phyloP scores from a whole-genome alignment of 2,888 invertebrate species.

The Lepetodrilus schrolli region DNA sequence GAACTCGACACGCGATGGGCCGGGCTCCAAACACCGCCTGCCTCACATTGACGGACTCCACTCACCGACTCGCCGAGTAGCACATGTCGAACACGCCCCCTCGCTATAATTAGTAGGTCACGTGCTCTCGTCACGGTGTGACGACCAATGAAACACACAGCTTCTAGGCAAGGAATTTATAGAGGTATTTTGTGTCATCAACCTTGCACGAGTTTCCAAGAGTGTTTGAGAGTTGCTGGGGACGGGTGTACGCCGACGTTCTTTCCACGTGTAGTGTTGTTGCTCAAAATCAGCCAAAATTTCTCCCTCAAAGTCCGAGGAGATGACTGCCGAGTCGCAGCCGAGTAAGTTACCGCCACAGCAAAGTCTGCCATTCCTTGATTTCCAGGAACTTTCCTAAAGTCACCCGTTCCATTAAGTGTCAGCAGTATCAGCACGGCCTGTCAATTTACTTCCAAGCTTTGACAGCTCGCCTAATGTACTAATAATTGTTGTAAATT shows the following conservation, averaged over 20 bases:
- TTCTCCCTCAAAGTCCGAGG: conserved; percentile 78
- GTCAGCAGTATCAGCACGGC: background rate
- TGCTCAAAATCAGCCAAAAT: conserved; percentile 73
- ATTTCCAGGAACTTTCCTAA: too few species aligned
- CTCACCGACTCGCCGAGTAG: conserved; percentile 1
- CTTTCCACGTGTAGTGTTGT: conserved; percentile 20
- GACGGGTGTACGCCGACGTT: background rate
- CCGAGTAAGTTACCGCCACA: conserved; percentile 41
- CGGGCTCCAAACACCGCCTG: background rate
- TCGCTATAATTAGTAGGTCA: conserved; percentile 37
- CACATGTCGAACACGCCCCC: conserved; percentile 37
- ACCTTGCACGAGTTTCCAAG: conserved; percentile 33
- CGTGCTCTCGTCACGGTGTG: conserved; percentile 35
- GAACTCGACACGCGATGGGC: conserved; percentile 19
- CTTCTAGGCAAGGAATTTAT: conserved; percentile 37
- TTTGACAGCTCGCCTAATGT: conserved; percentile 19
- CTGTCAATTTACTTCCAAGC: background rate
- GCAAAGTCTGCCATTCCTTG: too few species aligned
- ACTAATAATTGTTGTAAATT: conserved; percentile 15
- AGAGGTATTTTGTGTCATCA: conserved; percentile 40
- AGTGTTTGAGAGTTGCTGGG: conserved; percentile 13
- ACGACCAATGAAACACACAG: conserved; percentile 40
- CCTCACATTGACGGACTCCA: background rate
- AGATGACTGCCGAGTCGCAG: conserved; percentile 76
- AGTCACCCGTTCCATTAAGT: background rate